Evolutionary conservation across 2,113 vertebrate species (phyloP), one percentile per base, ranked within the genome.

Genomic region (Girardinichthys multiradiatus): DNA sequence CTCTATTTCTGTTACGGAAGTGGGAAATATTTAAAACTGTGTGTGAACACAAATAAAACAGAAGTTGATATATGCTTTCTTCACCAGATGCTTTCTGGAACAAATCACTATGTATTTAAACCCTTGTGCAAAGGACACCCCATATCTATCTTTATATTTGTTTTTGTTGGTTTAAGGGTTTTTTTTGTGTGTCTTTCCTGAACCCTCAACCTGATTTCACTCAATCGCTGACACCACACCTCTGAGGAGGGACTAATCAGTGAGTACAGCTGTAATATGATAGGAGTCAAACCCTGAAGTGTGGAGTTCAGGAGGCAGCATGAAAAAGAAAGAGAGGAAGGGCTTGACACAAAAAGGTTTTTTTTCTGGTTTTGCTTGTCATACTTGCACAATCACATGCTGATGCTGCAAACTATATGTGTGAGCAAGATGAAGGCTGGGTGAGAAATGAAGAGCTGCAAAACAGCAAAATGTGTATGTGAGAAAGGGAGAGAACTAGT

Each of bases 211-310:
- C 87, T 88, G 84, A 77, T 80, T 85, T 84, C 83, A 77, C 51
- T 83, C 15, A 65, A 27, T 26, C 42, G 28, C 33, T 29, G 1
- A 51, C 33, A 24, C 78, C 70, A 63, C 77, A 67, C 63, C 70
- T 48, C 42, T 6, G 67, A 76, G 42, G 74, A 78, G 71, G 27
- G 60, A 67, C 69, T 72, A 86, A 92, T 90, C 82, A 90, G 73
- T 84, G 77, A 27, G 35, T 77, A n/a, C 89, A 90, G 90, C 89
- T 89, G 85, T 39, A 21, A 57, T 74, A 24, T 80, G 83, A 86
- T 84, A 85, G 75, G 59, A 62, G 70, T 75, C 64, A 73, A 73
- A 81, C 39, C 29, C 57, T 64, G 72, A 29, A 57, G 66, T 24
- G 57, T 35, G 4, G 70, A 62, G 69, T 28, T 72, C 37, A 79